Conservation (phyloP, 2,797 vertebrate genomes). For the Anguilla marmorata region DNA sequence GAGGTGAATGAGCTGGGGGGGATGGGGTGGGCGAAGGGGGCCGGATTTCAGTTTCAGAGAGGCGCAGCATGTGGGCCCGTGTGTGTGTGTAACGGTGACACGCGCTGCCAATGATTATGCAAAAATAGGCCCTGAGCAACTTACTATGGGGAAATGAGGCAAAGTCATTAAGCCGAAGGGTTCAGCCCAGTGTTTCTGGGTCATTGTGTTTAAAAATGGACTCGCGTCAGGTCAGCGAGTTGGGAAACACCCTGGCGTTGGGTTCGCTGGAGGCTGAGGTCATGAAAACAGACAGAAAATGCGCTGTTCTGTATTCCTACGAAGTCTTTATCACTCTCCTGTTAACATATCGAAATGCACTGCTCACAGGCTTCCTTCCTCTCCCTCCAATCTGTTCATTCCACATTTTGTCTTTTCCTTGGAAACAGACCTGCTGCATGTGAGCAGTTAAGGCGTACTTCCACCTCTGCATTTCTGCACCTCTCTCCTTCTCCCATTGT, state of each 20-base stretch:
- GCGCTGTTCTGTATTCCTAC: neutral
- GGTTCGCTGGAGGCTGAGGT: constrained; percentile 24
- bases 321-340: neutral
- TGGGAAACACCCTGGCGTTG: constrained; percentile 25
- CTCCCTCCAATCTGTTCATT: neutral
- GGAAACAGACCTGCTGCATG: neutral
- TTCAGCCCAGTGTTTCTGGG: constrained; percentile 41
- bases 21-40: neutral
- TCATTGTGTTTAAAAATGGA: constrained; percentile 41
- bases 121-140: constrained; percentile 40
- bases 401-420: constrained; percentile 1
- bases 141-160: constrained; percentile 37
- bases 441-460: constrained; percentile 1
- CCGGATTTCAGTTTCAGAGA: constrained; percentile 28
- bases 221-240: constrained; percentile 30
- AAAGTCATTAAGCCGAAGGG: constrained; percentile 30
- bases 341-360: neutral
- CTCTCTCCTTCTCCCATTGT: neutral
- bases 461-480: neutral
- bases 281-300: constrained; percentile 20
- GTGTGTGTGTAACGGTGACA: constrained; percentile 9
- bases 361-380: neutral
- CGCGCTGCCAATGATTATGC: constrained; percentile 37
- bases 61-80: neutral
- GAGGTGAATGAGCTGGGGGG: constrained; percentile 13